phyloP scores from a whole-genome alignment of 2,113 vertebrate species.

The Alosa alosa region DNA sequence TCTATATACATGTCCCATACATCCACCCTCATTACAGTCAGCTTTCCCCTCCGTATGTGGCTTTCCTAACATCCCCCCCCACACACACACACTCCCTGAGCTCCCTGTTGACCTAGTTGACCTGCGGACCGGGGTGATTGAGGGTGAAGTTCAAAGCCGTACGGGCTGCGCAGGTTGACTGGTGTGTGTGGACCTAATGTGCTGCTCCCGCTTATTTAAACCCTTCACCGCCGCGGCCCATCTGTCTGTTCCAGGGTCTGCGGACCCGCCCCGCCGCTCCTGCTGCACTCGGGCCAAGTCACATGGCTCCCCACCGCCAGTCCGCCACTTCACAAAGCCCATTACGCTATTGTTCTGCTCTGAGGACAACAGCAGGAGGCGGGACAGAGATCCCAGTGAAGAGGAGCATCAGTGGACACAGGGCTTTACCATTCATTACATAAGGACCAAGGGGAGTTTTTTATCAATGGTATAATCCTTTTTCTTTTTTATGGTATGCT shows the following conservation, averaged over 20 bases:
- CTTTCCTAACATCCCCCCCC: not conserved
- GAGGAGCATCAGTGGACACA: not conserved
- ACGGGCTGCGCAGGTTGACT: not conserved
- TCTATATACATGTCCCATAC: not conserved
- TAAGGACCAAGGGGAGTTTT: not conserved
- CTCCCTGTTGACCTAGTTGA: not conserved
- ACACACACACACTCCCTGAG: not conserved
- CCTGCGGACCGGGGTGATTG: not conserved
- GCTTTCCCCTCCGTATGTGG: not conserved
- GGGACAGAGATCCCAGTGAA: not conserved
- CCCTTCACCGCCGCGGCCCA: not conserved
- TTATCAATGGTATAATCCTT: not conserved
- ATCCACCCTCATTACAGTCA: not conserved
- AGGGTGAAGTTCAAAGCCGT: conserved; percentile 1
- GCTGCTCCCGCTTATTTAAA: not conserved
- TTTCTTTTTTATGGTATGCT: not conserved
- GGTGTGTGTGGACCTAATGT: not conserved
- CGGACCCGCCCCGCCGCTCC: not conserved
- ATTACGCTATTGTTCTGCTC: not conserved
- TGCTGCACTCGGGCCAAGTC: not conserved
- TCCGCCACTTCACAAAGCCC: not conserved
- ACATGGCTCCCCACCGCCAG: not conserved
- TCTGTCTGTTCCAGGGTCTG: not conserved
- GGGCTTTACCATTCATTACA: not conserved
- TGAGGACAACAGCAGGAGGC: not conserved